Evolutionary conservation across 2,888 invertebrate species (phyloP), one percentile per base, ranked within the genome.

Genomic region (Caenorhabditis drosophilae): DNA sequence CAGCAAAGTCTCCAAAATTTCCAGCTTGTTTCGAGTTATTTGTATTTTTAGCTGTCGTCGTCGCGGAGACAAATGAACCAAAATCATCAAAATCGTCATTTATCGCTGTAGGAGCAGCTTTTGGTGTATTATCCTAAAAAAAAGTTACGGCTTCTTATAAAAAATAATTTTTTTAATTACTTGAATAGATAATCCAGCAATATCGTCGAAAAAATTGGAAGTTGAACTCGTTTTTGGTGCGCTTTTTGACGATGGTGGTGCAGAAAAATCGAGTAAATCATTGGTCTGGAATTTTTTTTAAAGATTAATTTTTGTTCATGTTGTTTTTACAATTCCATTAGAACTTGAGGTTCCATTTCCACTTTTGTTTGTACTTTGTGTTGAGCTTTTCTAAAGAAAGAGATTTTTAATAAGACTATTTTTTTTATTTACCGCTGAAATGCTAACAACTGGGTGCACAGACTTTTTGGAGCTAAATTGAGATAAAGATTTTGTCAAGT

Each of bases 21-120:
- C n/a, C n/a, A n/a, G n/a, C n/a, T n/a, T n/a, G n/a, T n/a, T n/a
- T n/a, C n/a, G 23, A n/a, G 31, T 38, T 49, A 6, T 11, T 26
- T 4, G 41, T 36, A 11, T 51, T 36, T 7, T 46, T 36, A n/a
- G 15, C 42, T 15, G n/a, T 47, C 25, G 36, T 3, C 2, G 57
- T 38, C 1, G 77, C 79, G 3, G 77, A 75, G 9, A 79, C 79
- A 15, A 79, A 75, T 16, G 75, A 68, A 11, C 80, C 80, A 45
- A 79, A 80, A 54, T 80, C 80, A 35, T 80, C 80, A 15, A 80
- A 52, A 40, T 78, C 72, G 12, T 70, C 69, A 44, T 56, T 55
- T 9, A 46, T 9, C n/a, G 42, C 22, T 12, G 56, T 12, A 18
- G 41, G 15, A 20, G 52, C n/a, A 9, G 56, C 46, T 6, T 44